Conservation (phyloP, 2,113 vertebrate species). For the Eudyptes chrysolophus region DNA sequence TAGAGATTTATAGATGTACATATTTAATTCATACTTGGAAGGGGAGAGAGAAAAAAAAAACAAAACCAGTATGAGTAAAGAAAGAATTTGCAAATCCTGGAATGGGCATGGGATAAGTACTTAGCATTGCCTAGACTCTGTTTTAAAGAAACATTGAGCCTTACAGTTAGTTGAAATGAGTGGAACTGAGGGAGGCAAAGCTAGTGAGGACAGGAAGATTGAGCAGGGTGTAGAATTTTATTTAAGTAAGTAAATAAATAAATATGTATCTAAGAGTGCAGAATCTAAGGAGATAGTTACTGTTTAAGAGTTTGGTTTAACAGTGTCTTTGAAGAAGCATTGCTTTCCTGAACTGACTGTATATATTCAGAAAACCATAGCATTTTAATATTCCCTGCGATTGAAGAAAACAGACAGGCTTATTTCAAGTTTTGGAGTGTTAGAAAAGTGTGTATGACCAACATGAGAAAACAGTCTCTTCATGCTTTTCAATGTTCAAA, state of each 20-base stretch:
- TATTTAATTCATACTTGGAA: background rate
- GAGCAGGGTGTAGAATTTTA: background rate
- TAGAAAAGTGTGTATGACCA: conserved; percentile 73
- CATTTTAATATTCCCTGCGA: conserved; percentile 54
- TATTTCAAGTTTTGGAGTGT: conserved; percentile 66
- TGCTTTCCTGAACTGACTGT: conserved; percentile 15
- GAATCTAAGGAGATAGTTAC: background rate
- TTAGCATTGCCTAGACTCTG: background rate
- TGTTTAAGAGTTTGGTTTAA: background rate
- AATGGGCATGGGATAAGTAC: background rate
- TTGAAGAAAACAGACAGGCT: conserved; percentile 21
- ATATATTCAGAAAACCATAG: background rate
- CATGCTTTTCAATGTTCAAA: conserved; percentile 78
- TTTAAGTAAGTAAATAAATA: background rate
- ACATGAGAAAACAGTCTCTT: conserved; percentile 71
- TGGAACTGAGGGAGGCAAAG: background rate
- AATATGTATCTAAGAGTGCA: background rate
- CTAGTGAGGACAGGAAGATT: background rate
- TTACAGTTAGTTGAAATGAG: background rate
- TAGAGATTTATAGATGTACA: background rate
- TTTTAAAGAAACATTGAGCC: background rate
- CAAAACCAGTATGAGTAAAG: background rate
- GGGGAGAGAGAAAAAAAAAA: background rate
- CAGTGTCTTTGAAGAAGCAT: background rate
- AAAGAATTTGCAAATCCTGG: background rate